phyloP scores from a whole-genome alignment of 2,888 invertebrate species.

The Noctua pronuba region DNA sequence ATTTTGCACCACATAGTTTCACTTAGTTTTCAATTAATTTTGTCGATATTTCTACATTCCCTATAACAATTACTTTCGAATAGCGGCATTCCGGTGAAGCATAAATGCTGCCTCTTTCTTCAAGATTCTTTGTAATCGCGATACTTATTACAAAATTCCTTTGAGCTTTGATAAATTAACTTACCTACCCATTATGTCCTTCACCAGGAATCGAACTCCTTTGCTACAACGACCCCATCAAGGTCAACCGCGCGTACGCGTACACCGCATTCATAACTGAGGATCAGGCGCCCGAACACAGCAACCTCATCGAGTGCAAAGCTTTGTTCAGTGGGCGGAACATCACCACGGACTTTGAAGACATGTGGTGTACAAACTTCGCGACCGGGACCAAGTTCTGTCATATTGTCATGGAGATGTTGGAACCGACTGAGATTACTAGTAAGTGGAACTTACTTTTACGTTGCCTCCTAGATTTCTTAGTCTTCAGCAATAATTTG shows the following conservation, averaged over 20 bases:
- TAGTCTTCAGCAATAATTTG: background rate
- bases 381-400: constrained; percentile 79
- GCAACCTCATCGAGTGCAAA: constrained; percentile 80
- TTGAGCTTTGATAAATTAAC: background rate
- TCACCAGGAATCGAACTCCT: constrained; percentile 88
- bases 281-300: constrained; percentile 70
- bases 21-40: background rate
- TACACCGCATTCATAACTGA: constrained; percentile 78
- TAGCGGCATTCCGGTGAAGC: background rate
- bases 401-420: constrained; percentile 83
- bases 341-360: constrained; percentile 91
- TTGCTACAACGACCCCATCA: constrained; percentile 76
- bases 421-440: constrained; percentile 81
- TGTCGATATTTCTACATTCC: background rate
- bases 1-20: background rate
- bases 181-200: background rate
- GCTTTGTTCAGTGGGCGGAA: constrained; percentile 93
- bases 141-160: background rate
- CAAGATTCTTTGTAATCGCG: background rate
- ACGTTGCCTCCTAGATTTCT: background rate
- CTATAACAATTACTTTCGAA: background rate
- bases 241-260: constrained; percentile 80
- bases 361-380: constrained; percentile 92
- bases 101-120: background rate
- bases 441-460: constrained; percentile 73